A percentile compares a stretch with the other conserved stretches of the same genome.
These are phyloP conservation scores for Zapus hudsonius DNA, from an alignment of 2,113 vertebrate genomes.

Conservation along the genomic window DNA sequence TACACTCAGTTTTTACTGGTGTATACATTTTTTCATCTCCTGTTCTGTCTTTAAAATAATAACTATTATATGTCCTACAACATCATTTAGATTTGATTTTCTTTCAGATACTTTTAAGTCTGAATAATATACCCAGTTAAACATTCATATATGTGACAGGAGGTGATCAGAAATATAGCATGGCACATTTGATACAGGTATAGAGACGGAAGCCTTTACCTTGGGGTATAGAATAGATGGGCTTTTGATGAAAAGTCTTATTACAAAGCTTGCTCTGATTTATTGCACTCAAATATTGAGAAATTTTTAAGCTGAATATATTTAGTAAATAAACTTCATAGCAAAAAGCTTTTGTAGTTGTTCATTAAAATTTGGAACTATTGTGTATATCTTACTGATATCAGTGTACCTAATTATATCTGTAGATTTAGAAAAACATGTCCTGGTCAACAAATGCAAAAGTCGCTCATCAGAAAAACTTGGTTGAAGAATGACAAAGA, in stretches of 20 bases:
- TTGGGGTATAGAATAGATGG: not conserved
- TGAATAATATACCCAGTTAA: not conserved
- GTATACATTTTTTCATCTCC: not conserved
- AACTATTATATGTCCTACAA: not conserved
- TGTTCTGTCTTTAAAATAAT: slow-evolving; percentile 11
- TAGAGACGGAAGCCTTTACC: not conserved
- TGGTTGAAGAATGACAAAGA: not conserved
- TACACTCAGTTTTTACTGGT: not conserved
- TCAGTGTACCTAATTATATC: not conserved
- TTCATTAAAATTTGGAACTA: not conserved
- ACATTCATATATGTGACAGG: not conserved
- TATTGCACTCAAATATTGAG: not conserved
- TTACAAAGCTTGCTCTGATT: not conserved
- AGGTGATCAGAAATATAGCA: not conserved
- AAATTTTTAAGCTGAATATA: not conserved
- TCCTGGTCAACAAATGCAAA: not conserved
- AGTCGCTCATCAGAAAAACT: not conserved
- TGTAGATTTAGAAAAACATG: not conserved
- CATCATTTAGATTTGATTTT: slow-evolving; percentile 3
- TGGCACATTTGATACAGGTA: not conserved
- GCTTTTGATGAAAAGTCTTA: not conserved
- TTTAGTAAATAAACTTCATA: not conserved
- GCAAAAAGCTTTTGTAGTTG: not conserved
- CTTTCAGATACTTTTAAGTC: not conserved
- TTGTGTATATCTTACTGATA: not conserved